Conservation (phyloP, 2,888 invertebrate genomes). For the Aporophyla nigra region DNA sequence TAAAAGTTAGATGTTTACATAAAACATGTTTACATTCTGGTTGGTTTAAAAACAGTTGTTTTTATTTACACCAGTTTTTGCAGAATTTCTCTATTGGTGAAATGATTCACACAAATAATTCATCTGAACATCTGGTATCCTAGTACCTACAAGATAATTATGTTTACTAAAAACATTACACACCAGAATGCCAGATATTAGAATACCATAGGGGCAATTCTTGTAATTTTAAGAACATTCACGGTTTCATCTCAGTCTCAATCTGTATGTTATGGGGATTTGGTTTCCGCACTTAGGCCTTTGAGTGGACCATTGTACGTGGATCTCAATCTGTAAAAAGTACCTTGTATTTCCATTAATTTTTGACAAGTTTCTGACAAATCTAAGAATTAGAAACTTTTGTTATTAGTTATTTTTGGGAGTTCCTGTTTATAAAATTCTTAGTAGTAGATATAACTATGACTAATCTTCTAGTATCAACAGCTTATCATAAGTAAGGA, state of each 20-base stretch:
- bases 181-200: background rate
- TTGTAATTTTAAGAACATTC: too few relatives aligned
- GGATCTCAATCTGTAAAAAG: too few relatives aligned
- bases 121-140: background rate
- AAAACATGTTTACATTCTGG: slow-evolving; percentile 17
- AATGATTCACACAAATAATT: slow-evolving; percentile 11
- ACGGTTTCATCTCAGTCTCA: too few relatives aligned
- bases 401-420: background rate
- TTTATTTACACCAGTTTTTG: slow-evolving; percentile 7
- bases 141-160: background rate
- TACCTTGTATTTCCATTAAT: too few relatives aligned
- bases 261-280: too few relatives aligned
- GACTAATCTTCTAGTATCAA: background rate
- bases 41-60: slow-evolving; percentile 22
- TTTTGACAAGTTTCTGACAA: too few relatives aligned
- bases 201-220: too few relatives aligned
- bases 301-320: too few relatives aligned
- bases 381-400: background rate
- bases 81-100: background rate
- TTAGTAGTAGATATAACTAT: background rate
- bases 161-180: background rate
- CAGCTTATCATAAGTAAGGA: background rate
- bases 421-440: background rate
- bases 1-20: slow-evolving; percentile 44
- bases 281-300: too few relatives aligned